phyloP scores from a whole-genome alignment of 2,888 invertebrate species.

The Amorpha juglandis region DNA sequence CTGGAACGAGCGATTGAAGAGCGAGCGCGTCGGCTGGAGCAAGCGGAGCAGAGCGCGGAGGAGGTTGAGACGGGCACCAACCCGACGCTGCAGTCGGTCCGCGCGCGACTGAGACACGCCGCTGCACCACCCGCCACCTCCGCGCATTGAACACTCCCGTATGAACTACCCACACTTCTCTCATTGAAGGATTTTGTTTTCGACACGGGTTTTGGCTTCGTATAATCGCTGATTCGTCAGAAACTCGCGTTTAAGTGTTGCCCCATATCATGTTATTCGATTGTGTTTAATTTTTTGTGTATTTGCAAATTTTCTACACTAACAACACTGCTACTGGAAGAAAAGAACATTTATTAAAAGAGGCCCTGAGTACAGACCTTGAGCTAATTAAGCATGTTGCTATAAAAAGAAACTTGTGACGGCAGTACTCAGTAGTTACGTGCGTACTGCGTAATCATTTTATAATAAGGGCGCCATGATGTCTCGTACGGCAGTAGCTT shows the following conservation, averaged over 20 bases:
- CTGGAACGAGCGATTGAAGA: constrained; percentile 86
- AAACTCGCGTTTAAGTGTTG: neutral
- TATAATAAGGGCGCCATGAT: constrained; percentile 1
- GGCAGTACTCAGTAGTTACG: neutral
- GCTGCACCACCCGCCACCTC: constrained; percentile 61
- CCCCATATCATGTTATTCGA: neutral
- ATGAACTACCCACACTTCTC: neutral
- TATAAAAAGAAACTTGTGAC: neutral
- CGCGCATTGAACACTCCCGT: constrained; percentile 57
- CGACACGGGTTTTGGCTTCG: neutral
- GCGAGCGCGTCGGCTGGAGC: constrained; percentile 83
- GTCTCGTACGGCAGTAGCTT: neutral
- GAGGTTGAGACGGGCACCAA: constrained; percentile 69
- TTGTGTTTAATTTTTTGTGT: too few species aligned
- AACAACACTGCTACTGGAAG: too few species aligned
- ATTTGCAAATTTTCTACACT: too few species aligned
- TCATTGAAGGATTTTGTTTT: neutral
- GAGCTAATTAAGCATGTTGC: neutral
- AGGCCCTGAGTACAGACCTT: neutral
- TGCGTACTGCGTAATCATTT: neutral
- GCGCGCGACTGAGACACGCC: constrained; percentile 77
- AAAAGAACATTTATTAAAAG: neutral
- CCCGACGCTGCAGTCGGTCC: constrained; percentile 72
- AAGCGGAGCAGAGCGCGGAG: constrained; percentile 65
- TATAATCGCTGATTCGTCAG: neutral